Evolutionary conservation across 64 coral and sea anemone genomes (phyloP), one percentile per base, ranked within the genome.

Genomic region (Actinia tenebrosa): DNA sequence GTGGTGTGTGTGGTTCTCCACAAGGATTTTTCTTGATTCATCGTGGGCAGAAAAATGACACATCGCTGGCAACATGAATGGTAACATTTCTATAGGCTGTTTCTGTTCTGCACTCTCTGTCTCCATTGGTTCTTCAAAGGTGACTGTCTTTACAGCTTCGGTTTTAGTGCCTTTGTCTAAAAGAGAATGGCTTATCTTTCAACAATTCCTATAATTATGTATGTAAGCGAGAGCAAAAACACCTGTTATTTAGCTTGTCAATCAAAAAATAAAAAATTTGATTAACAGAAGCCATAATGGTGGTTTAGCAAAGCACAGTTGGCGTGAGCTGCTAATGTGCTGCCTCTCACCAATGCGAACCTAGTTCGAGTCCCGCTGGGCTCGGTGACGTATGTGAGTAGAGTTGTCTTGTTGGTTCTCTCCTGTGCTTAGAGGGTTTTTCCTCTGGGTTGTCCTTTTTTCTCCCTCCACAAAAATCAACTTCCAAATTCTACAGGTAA

Each of bases 21-120:
- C 90, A 45, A 99, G 86, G 60, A 99, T 88, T 60, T 83, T 81
- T 23, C 97, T 90, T 16, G 83, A 68, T 86, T 94, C 88, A 3
- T 99, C 93, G 23, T 99, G 90, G 44, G 97, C 93, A 54, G 97
- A 99, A 16, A 99, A 80, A 43, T 99, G 97, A 56, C 97, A 99
- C 71, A 99, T 44, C 11, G 93, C 87, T 20, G 97, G 93, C 5
- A 99, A 44, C 22, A 99, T 18, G 72, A 95, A 95, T 50, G 71
- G 50, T 9, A 99, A 84, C 16, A 94, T 89, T 54, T 89, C 83
- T 10, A 83, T 53, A 85, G 80, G 80, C 2, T 53, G 45, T 16
- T 83, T 52, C 37, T 42, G 25, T 30, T n/a, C 22, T 26, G 10
- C 2, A 14, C 23, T 23, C 9, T 72, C 26, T 37, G 69, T 72